Conservation (phyloP, 1,140 invertebrate species). For the Gyrodactylus bullatarudis region DNA sequence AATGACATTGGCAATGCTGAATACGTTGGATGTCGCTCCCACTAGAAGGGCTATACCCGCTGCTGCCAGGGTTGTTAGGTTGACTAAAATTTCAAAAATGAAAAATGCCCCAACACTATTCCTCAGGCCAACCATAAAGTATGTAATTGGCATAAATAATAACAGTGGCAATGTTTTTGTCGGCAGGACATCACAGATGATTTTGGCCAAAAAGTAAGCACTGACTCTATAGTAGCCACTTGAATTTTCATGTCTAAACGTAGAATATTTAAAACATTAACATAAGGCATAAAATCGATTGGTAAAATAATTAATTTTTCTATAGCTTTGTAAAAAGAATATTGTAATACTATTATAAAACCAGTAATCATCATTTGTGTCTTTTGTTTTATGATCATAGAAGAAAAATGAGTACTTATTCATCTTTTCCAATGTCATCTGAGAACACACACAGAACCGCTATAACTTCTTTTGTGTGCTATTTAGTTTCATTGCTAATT, state of each 20-base stretch:
- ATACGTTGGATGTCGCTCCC: conserved; percentile 5
- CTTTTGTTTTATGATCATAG: no score
- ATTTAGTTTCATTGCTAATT: no score
- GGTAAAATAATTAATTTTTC: no score
- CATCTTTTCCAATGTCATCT: no score
- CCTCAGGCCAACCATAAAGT: conserved; percentile 8
- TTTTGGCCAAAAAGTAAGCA: conserved; percentile 7
- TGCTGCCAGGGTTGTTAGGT: neutral
- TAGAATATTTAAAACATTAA: neutral
- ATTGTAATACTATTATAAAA: no score
- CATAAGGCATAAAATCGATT: no score
- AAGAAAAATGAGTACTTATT: no score
- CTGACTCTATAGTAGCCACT: conserved; percentile 8
- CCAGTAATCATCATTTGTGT: no score
- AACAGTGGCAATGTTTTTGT: conserved; percentile 7
- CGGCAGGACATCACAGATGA: conserved; percentile 9
- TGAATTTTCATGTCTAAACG: conserved; percentile 7
- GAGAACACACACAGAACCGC: no score
- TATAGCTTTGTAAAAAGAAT: no score
- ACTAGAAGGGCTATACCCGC: conserved; percentile 6
- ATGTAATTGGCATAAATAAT: conserved; percentile 7
- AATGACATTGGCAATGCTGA: conserved; percentile 8
- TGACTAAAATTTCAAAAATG: conserved; percentile 1
- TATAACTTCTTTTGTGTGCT: no score
- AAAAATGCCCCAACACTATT: conserved; percentile 2